A percentile compares a stretch with the other conserved stretches of the same genome.
Conservation (phyloP, 2,888 invertebrate genomes). For the Rhagium mordax region DNA sequence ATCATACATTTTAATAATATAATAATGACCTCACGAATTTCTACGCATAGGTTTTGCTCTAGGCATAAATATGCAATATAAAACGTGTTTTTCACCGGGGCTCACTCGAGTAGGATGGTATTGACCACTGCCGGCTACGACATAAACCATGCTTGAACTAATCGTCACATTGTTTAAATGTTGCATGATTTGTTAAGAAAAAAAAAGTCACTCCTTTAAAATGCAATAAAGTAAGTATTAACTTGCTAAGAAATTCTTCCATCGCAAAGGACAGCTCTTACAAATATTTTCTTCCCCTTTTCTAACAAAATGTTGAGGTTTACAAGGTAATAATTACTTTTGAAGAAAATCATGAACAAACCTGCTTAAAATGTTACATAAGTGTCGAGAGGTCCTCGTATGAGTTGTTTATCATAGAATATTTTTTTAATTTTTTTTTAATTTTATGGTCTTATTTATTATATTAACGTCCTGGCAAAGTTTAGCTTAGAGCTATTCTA, state of each 20-base stretch:
- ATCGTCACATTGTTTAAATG: not conserved
- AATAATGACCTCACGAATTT: conserved; percentile 10
- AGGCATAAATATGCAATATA: conserved; percentile 17
- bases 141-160: not conserved
- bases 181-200: not conserved
- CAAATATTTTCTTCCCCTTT: too few species aligned
- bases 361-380: too few species aligned
- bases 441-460: too few species aligned
- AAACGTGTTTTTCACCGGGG: conserved; percentile 7
- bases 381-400: too few species aligned
- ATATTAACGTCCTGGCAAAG: too few species aligned
- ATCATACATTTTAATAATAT: conserved; percentile 3
- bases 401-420: too few species aligned
- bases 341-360: too few species aligned
- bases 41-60: conserved; percentile 18
- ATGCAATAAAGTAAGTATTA: too few species aligned
- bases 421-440: too few species aligned
- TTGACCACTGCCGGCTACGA: not conserved
- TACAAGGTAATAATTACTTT: not conserved
- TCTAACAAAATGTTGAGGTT: not conserved
- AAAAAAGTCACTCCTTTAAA: not conserved
- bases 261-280: not conserved
- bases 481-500: too few species aligned
- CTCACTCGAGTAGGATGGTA: not conserved
- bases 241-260: too few species aligned